phyloP scores from a whole-genome alignment of 1,140 invertebrate genomes.

The Helicorthomorpha holstii region DNA sequence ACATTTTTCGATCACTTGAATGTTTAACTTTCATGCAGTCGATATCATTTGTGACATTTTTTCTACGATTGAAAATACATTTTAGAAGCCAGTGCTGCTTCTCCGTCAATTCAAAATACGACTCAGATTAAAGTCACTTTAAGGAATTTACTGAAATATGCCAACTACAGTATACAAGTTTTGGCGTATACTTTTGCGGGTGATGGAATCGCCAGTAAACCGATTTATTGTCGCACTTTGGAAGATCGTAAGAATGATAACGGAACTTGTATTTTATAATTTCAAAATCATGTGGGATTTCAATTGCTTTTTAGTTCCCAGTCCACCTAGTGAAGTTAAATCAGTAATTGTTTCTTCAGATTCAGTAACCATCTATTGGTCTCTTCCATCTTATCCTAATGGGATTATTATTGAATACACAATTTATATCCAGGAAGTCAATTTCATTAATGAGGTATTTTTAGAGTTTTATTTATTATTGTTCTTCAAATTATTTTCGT shows the following conservation, averaged over 20 bases:
- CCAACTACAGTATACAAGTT: constrained; percentile 85
- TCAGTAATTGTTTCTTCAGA: constrained; percentile 53
- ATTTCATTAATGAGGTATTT: too few relatives aligned
- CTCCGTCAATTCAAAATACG: too few relatives aligned
- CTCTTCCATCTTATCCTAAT: constrained; percentile 53
- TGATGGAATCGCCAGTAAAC: constrained; percentile 61
- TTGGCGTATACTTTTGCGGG: constrained; percentile 73
- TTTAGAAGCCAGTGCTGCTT: too few relatives aligned
- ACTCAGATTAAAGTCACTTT: constrained; percentile 80
- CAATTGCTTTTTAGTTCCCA: constrained; percentile 55
- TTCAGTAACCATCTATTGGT: constrained; percentile 60
- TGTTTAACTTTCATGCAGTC: too few relatives aligned
- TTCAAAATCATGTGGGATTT: constrained; percentile 1
- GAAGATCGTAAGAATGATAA: constrained; percentile 52
- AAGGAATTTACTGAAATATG: constrained; percentile 74
- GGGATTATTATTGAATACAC: constrained; percentile 62
- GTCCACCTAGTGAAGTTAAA: constrained; percentile 59
- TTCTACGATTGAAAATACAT: too few relatives aligned
- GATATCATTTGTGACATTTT: too few relatives aligned
- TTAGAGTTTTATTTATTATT: too few relatives aligned
- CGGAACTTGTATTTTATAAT: constrained; percentile 1
- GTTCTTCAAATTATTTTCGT: too few relatives aligned
- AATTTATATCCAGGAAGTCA: constrained; percentile 50
- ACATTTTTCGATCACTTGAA: too few relatives aligned
- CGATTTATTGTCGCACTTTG: constrained; percentile 72